Base-by-base conservation (phyloP, 1,140 invertebrate species). In the Saccostrea glomerata region DNA sequence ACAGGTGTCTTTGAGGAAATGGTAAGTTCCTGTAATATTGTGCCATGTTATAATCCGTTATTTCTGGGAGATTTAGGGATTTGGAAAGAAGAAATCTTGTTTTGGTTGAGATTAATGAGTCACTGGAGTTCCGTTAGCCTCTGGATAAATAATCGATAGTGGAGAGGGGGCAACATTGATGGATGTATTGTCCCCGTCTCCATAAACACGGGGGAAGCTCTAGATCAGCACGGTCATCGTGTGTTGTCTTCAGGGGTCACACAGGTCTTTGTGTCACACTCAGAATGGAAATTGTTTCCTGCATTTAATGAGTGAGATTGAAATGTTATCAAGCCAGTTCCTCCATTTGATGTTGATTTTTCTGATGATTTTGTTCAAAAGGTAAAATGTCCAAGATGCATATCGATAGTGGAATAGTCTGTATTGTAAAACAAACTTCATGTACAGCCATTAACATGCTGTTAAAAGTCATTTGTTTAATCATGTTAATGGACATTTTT, bases 1-100 rank as follows among this genome's bases (percentile, higher is more conserved):
- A 56, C 73, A 36, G 47, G 47, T 84, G 77, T 40, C 58, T 23
- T 88, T 13, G 63, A 82, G 15, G 86, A 82, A 87, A 30, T 60
- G 58, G 54, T 55, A 85, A 70, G 56, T 88, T 15, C 77, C 25
- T 36, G 20, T 63, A 63, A 63, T 63, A 6, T 63, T 63, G 58
- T 47, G 5, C 6, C 47, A 47, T 47, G 30, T 36, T 36, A 36
- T 36, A 36, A 36, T 36, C 30, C 30, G 2, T 36, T 36, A 47
- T 47, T 47, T 47, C 47, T 47, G 47, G 47, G 47, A 47, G 47
- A 47, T 47, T 47, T 47, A 47, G 47, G 47, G 47, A 47, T 47
- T 9, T 47, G 47, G 6, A 47, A 47, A 47, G 47, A 47, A 47
- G 47, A 47, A 47, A 47, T 47, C 30, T 30, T 25, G 30, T 30